Evolutionary conservation across 1,140 invertebrate genomes (phyloP).

Genomic region (Oppia nitens): DNA sequence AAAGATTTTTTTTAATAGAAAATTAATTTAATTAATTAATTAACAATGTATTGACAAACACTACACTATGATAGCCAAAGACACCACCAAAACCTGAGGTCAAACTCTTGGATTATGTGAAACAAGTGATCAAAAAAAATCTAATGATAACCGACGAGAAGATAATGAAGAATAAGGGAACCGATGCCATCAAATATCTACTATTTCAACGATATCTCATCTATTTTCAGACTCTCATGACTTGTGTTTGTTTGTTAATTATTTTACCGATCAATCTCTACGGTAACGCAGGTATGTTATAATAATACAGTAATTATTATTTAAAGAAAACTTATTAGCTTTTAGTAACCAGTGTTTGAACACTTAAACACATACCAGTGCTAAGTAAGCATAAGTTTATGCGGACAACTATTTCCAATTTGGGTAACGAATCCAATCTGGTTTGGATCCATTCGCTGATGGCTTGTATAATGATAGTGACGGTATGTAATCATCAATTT

Average conservation of each 20-base stretch:
- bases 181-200: slow-evolving; percentile 80
- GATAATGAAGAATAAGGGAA: slow-evolving; percentile 65
- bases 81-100: no score
- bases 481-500: background rate
- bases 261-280: slow-evolving; percentile 36
- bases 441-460: slow-evolving; percentile 10
- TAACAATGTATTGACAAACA: no score
- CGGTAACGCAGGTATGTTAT: slow-evolving; percentile 22
- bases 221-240: slow-evolving; percentile 57
- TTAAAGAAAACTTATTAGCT: no score
- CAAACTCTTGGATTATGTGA: no score
- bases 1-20: no score
- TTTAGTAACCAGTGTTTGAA: background rate
- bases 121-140: no score
- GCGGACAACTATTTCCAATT: slow-evolving; percentile 9
- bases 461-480: background rate
- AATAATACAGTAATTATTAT: no score
- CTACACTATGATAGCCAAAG: no score
- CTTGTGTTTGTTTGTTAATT: slow-evolving; percentile 38
- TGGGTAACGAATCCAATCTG: background rate
- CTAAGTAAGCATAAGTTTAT: background rate
- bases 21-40: no score
- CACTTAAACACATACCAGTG: background rate
- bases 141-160: slow-evolving; percentile 48
- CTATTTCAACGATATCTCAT: slow-evolving; percentile 84